Evolutionary conservation across 2,888 invertebrate species (phyloP).

Genomic region (Tholera decimalis): DNA sequence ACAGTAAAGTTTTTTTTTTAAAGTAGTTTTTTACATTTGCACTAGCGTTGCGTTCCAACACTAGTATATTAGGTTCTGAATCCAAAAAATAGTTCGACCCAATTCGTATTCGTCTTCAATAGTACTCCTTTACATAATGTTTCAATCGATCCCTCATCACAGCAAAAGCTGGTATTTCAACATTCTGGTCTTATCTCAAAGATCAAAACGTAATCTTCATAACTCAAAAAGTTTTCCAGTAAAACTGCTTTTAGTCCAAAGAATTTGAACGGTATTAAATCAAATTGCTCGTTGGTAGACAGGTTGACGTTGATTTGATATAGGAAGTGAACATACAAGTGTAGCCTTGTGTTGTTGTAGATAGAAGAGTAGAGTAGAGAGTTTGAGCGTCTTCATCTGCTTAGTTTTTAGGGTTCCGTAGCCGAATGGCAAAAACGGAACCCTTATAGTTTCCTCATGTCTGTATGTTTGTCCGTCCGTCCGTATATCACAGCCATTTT

Average conservation of each 20-base stretch:
- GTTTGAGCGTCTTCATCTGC: not conserved
- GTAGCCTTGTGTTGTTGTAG: not conserved
- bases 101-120: not conserved
- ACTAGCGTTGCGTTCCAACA: too few species aligned
- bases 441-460: too few species aligned
- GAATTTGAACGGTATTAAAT: constrained; percentile 40
- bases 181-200: constrained; percentile 7
- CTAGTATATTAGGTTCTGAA: too few species aligned
- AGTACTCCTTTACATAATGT: not conserved
- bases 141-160: not conserved
- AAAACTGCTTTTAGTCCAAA: constrained; percentile 47
- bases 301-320: not conserved
- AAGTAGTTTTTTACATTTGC: too few species aligned
- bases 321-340: not conserved
- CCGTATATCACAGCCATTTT: too few species aligned
- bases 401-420: too few species aligned
- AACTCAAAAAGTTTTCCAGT: constrained; percentile 47
- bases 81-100: not conserved
- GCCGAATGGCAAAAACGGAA: too few species aligned
- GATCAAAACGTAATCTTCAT: constrained; percentile 39
- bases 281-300: constrained; percentile 27
- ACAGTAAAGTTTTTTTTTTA: too few species aligned
- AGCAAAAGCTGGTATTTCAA: not conserved
- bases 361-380: not conserved
- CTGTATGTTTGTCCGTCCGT: too few species aligned